Evolutionary conservation across 2,797 vertebrate species (phyloP), one percentile per base, ranked within the genome.

Genomic region (Picus viridis): DNA sequence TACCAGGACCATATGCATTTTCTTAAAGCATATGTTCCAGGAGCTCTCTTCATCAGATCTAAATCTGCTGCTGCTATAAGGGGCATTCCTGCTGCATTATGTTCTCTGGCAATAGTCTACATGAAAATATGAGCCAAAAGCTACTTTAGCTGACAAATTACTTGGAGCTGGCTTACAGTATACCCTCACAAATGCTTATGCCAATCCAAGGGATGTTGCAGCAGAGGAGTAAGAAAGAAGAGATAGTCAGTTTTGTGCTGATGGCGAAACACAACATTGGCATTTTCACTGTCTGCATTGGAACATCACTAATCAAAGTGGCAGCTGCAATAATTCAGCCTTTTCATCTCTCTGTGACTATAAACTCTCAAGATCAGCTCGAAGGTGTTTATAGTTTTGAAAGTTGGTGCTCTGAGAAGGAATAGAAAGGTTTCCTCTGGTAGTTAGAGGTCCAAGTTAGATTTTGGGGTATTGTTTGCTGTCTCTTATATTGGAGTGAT

Each of bases 281-380:
- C 34, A 14, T 70, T 84, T 73, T 34, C 16, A 32, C n/a, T 56
- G 6, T 29, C 12, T 29, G 0, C 2, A 2, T 7, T 90, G 68
- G 16, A 68, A 49, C 41, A 12, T 49, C 0, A 0, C 63, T 43
- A 39, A 64, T 72, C 27, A 16, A 27, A 9, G 53, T 24, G 14
- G 32, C 10, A 68, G 53, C 68, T 85, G 19, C 56, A n/a, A 4
- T 68, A 70, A 32, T 84, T 63, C 43, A 20, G 10, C 72, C 17
- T 67, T 68, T 51, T 62, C 18, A 22, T 34, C 32, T 51, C 15
- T 36, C 10, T 53, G 34, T 23, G 34, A 22, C 59, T 72, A 6
- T 9, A 24, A 63, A 70, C 13, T 32, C 43, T 70, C 27, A 57
- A n/a, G 58, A 63, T 86, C 13, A 72, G 1, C 53, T 51, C 8